Base-by-base conservation (phyloP, 2,888 invertebrate species). In the Endomychus coccineus region DNA sequence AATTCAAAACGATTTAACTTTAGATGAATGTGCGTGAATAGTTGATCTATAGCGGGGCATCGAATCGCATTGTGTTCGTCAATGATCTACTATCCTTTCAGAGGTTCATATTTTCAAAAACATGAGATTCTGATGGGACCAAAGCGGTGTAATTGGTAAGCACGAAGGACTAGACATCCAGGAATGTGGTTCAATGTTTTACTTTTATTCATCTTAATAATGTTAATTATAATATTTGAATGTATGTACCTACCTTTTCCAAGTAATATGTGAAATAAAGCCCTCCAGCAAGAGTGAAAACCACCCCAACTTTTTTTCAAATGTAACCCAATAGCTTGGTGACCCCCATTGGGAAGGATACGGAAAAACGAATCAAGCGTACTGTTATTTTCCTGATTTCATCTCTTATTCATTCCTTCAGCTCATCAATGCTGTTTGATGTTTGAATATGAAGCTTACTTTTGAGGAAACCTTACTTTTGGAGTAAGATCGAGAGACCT, bases 401-500 rank as follows among this genome's bases (percentile, higher is more conserved):
- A n/a, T 22, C 16, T 17, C 31, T 24, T 12, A 39, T 40, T 39
- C 33, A 16, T 21, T 24, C 32, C 27, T 32, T 38, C 17, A 40
- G 17, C 9, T 39, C 21, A 11, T 31, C 27, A 15, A 39, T 25
- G 28, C 31, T 30, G 16, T 16, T n/a, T 25, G 37, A 31, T 23
- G 15, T 36, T 6, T 19, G n/a, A 11, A 28, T 30, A 27, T 39
- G 37, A 22, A 36, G 23, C 24, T 21, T 34, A 16, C 11, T 35
- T 27, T 37, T 36, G 3, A 37, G 4, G 14, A 23, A 19, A 13
- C n/a, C n/a, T n/a, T n/a, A n/a, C n/a, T n/a, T 43, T 16, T 3
- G 39, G 32, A 1, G 42, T 35, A 9, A 38, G 31, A 19, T 38
- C 38, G 2, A 34, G 41, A 11, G 38, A 37, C 22, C 30, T 30